Base-by-base conservation (phyloP, 2,113 vertebrate species). In the Eulemur macaco region DNA sequence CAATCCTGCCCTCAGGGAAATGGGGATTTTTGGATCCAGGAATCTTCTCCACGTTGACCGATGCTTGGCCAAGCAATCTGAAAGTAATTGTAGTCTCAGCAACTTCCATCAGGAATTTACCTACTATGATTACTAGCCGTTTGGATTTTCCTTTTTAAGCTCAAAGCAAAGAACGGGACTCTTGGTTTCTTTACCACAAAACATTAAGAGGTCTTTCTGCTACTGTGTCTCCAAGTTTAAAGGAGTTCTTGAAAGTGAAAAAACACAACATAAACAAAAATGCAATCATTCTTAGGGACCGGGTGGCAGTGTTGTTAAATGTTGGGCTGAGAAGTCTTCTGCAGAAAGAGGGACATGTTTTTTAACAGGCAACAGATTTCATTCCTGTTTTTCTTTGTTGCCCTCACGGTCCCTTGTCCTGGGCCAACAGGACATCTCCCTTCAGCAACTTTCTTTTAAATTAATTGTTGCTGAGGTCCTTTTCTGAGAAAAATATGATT, bases 401-500 rank as follows among this genome's bases (percentile, higher is more conserved):
- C 9, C 45, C 27, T 56, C 15, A 45, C 0, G 50, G 25, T 10
- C 31, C 8, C 56, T 37, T 6, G 13, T 54, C 34, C 37, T 69
- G 42, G 7, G 9, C 29, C 80, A 84, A 52, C 1, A 56, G 47
- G 56, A 68, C 50, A 14, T 37, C 58, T 23, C 10, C 27, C n/a
- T 91, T 89, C 45, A 42, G 23, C 60, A 85, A 71, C 54, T 66
- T 47, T 50, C 29, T 96, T 37, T 74, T 18, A 82, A 92, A 39
- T 58, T 12, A 82, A 89, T 31, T 86, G 34, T 85, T 2, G 3
- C 25, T 76, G 47, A 85, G 21, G 25, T 42, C 17, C 5, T 95
- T 91, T 71, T 13, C 85, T 76, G n/a, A 85, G 69, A 97, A 94
- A 96, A 87, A 74, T 18, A 81, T 63, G 27, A 64, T 60, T 93